Conservation (phyloP, 2,888 invertebrate genomes). For the Sphaerophoria rueppellii region DNA sequence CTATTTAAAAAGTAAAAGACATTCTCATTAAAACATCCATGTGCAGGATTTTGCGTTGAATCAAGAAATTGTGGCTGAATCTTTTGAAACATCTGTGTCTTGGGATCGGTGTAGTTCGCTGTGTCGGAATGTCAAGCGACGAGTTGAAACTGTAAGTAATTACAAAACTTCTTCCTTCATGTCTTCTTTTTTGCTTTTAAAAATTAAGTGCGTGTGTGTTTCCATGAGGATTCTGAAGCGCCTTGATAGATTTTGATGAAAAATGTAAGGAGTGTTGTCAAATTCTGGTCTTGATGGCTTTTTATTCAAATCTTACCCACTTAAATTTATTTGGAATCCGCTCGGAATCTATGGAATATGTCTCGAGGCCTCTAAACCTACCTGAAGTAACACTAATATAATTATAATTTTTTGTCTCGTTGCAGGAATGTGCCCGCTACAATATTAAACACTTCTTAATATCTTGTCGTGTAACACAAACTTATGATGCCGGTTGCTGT, state of each 20-base stretch:
- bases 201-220: no score
- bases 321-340: no score
- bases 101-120: constrained; percentile 94
- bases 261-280: no score
- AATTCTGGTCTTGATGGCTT: no score
- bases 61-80: constrained; percentile 94
- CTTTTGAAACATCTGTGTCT: constrained; percentile 99
- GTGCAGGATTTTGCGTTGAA: constrained; percentile 94
- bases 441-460: constrained; percentile 86
- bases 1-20: background rate
- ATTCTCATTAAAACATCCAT: background rate
- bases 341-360: no score
- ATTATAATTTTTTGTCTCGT: background rate
- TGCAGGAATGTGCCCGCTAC: constrained; percentile 84
- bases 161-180: background rate
- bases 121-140: constrained; percentile 94
- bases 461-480: constrained; percentile 95
- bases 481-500: constrained; percentile 98
- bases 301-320: no score
- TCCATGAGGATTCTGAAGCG: no score
- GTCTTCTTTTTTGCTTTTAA: no score
- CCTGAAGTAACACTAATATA: no score
- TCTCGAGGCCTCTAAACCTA: no score
- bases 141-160: constrained; percentile 84
- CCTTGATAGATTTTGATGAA: no score